Conservation (phyloP, 2,888 invertebrate species). For the Hypena proboscidalis region DNA sequence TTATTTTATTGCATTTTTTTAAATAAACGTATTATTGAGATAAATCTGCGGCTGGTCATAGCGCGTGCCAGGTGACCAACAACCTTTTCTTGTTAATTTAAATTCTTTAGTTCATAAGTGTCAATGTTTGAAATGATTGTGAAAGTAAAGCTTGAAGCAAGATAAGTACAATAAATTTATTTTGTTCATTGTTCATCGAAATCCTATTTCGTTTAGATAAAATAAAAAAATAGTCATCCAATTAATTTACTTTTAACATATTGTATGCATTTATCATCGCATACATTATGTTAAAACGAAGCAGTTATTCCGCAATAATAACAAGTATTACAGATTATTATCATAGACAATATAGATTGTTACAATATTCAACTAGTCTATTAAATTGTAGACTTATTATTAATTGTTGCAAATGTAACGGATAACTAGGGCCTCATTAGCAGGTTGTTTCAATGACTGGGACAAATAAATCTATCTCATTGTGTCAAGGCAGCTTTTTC, state of each 20-base stretch:
- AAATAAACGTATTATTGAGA: too few species aligned
- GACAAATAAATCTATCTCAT: constrained; percentile 42
- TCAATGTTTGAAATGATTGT: too few species aligned
- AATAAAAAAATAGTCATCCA: constrained; percentile 28
- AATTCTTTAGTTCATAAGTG: too few species aligned
- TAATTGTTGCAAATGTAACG: constrained; percentile 46
- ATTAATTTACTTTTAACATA: constrained; percentile 17
- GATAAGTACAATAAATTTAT: too few species aligned
- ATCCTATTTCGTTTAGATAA: constrained; percentile 1
- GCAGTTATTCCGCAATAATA: constrained; percentile 28
- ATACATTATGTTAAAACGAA: constrained; percentile 31
- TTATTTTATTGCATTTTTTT: too few species aligned
- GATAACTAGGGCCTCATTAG: constrained; percentile 45
- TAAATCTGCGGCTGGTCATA: too few species aligned
- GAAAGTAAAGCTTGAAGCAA: too few species aligned
- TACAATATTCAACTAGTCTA: constrained; percentile 15
- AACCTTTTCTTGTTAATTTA: too few species aligned
- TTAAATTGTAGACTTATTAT: constrained; percentile 44
- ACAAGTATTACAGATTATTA: constrained; percentile 28
- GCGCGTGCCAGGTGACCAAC: too few species aligned
- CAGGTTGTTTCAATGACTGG: constrained; percentile 40
- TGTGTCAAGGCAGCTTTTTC: constrained; percentile 20
- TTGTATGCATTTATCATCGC: constrained; percentile 35
- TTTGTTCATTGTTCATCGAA: too few species aligned
- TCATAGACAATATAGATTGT: constrained; percentile 30